Conservation (phyloP, 2,113 vertebrate genomes). For the Chlorodrepanis virens region DNA sequence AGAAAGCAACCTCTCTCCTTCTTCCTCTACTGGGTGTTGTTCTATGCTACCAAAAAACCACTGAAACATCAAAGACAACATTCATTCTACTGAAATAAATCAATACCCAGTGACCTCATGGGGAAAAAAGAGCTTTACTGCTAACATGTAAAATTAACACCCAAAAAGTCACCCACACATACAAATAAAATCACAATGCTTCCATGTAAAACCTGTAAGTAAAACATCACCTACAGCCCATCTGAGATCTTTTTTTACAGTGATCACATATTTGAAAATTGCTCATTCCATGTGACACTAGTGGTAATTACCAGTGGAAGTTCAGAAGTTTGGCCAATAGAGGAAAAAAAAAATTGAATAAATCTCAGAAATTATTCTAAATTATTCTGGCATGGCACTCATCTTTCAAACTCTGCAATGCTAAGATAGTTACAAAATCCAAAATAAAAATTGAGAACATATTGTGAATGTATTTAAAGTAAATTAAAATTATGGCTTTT, state of each 20-base stretch:
- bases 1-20: not conserved
- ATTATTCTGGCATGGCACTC: not conserved
- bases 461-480: not conserved
- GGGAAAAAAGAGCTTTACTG: not conserved
- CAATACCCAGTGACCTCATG: rapidly evolving
- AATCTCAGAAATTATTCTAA: not conserved
- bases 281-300: not conserved
- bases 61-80: not conserved
- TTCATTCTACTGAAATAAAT: not conserved
- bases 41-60: not conserved
- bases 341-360: not conserved
- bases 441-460: not conserved
- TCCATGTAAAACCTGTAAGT: not conserved
- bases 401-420: not conserved
- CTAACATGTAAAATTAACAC: not conserved
- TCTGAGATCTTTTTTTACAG: not conserved
- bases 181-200: not conserved
- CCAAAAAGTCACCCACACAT: not conserved
- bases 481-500: not conserved
- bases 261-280: not conserved
- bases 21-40: not conserved
- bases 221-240: not conserved
- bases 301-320: not conserved
- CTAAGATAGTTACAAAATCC: not conserved
- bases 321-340: not conserved